A percentile compares a stretch with the other conserved stretches of the same genome.
Evolutionary conservation across 2,113 vertebrate genomes (phyloP).

Genomic region (Coptodon bakossiorum): DNA sequence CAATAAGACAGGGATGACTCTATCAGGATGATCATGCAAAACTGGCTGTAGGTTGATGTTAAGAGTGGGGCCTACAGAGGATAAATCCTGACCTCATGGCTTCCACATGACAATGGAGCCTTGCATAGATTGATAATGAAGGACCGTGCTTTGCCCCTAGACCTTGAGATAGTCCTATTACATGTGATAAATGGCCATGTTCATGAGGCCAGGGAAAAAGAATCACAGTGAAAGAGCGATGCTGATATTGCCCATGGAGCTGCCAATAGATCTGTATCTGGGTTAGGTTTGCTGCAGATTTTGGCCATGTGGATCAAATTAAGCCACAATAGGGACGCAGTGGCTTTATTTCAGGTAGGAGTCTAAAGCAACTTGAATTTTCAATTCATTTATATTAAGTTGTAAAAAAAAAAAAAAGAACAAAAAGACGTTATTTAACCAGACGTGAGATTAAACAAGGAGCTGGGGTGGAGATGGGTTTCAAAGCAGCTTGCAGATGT

Average conservation of each 20-base stretch:
- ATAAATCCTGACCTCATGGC: background rate
- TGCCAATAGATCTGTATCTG: background rate
- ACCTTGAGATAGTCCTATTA: background rate
- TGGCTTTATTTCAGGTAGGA: background rate
- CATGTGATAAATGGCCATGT: background rate
- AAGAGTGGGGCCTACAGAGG: background rate
- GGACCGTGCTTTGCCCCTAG: background rate
- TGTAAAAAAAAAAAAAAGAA: background rate
- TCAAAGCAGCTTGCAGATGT: background rate
- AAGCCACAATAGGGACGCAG: background rate
- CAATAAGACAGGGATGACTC: background rate
- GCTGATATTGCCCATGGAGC: background rate
- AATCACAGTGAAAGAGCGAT: background rate
- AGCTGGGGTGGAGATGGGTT: background rate
- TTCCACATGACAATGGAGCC: background rate
- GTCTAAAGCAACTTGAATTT: background rate
- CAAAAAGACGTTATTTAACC: background rate
- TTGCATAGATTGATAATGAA: background rate
- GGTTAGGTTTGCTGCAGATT: background rate
- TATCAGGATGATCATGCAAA: background rate
- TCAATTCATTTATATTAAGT: background rate
- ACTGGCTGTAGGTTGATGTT: background rate
- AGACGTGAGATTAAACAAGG: background rate
- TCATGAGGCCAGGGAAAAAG: background rate
- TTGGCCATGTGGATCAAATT: background rate